Conservation (phyloP, 2,888 invertebrate genomes). For the Crioceris asparagi region DNA sequence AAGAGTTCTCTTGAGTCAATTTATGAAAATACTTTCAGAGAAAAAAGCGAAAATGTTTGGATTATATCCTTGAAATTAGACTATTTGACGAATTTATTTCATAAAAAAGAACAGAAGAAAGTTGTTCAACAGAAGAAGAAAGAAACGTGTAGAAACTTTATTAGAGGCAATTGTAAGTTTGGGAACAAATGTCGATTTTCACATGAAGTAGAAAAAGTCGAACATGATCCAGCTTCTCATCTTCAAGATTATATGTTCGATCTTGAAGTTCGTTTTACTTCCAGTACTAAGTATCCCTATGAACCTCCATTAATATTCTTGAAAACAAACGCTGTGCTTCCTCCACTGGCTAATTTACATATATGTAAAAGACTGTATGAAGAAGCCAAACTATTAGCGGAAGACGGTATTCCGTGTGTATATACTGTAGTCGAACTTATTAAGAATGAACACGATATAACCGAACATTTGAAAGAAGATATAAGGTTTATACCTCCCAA, state of each 20-base stretch:
- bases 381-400: conserved; percentile 55
- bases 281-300: conserved; percentile 59
- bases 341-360: conserved; percentile 52
- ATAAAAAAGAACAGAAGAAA: conserved; percentile 37
- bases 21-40: conserved; percentile 57
- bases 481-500: conserved; percentile 51
- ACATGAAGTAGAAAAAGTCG: conserved; percentile 45
- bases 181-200: conserved; percentile 65
- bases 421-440: conserved; percentile 62
- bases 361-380: conserved; percentile 54
- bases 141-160: conserved; percentile 53
- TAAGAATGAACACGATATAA: conserved; percentile 57
- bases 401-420: conserved; percentile 60
- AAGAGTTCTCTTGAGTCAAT: conserved; percentile 66
- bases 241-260: conserved; percentile 44
- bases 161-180: conserved; percentile 56
- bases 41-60: conserved; percentile 66
- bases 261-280: conserved; percentile 65
- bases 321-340: conserved; percentile 52
- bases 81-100: conserved; percentile 45
- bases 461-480: conserved; percentile 47
- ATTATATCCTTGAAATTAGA: conserved; percentile 55
- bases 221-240: conserved; percentile 32
- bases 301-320: conserved; percentile 63
- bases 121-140: conserved; percentile 37